Percentiles rank a stretch among this genome's conserved stretches.
Conservation (phyloP, 2,888 invertebrate genomes). For the Gastrophysa polygoni region DNA sequence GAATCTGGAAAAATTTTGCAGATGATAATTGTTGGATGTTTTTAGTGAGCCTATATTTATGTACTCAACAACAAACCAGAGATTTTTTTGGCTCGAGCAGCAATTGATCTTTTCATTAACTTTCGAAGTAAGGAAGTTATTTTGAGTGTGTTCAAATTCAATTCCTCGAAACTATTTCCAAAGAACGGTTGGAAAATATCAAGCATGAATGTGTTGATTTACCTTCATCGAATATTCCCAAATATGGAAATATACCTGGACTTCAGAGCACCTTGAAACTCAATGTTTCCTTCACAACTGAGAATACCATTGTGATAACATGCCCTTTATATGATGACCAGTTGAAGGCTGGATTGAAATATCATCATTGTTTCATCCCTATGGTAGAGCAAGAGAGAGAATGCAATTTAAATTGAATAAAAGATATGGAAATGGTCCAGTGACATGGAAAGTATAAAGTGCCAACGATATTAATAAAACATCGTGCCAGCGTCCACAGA, state of each 20-base stretch:
- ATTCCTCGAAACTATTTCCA: too few relatives aligned
- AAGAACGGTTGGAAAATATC: too few relatives aligned
- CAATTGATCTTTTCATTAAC: too few relatives aligned
- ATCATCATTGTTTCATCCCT: background rate
- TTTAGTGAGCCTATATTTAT: too few relatives aligned
- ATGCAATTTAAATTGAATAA: conserved; percentile 19
- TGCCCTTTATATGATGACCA: background rate
- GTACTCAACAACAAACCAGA: too few relatives aligned
- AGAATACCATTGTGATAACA: background rate
- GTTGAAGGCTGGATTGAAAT: background rate
- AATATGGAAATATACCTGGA: too few relatives aligned
- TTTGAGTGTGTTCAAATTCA: too few relatives aligned
- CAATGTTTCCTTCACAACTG: background rate
- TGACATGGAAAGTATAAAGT: background rate
- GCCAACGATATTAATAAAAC: background rate
- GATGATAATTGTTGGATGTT: too few relatives aligned
- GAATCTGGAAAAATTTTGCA: too few relatives aligned
- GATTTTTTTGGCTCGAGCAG: too few relatives aligned
- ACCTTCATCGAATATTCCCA: background rate
- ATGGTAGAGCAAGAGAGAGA: background rate
- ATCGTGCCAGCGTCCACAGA: background rate
- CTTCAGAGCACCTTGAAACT: background rate
- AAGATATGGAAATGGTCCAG: conserved; percentile 14
- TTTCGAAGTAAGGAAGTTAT: too few relatives aligned
- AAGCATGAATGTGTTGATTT: background rate